Evolutionary conservation across 2,797 vertebrate genomes (phyloP).

Genomic region (Melanitta fusca): DNA sequence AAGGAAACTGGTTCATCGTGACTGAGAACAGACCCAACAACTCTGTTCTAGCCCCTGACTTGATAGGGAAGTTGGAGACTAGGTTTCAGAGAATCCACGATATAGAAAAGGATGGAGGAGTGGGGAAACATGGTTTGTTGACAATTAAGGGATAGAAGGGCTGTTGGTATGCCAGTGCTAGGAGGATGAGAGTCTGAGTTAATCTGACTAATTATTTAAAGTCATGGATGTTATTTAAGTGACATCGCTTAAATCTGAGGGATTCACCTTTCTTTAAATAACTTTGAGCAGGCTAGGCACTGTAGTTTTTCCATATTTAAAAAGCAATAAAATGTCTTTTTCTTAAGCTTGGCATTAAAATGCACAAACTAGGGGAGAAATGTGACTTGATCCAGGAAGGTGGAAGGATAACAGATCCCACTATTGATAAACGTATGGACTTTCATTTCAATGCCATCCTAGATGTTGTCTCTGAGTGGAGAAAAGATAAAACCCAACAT

Average conservation of each 20-base stretch:
- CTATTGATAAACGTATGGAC: conserved; percentile 99
- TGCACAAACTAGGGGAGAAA: conserved; percentile 94
- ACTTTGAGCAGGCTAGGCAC: neutral
- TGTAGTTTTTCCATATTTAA: conserved; percentile 23
- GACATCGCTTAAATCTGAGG: neutral
- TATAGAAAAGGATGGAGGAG: neutral
- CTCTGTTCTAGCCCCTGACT: neutral
- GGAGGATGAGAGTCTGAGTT: neutral
- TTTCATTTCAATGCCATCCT: conserved; percentile 99
- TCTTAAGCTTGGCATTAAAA: conserved; percentile 91
- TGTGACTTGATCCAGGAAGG: conserved; percentile 98
- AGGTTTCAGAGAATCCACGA: neutral
- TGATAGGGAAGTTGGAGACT: neutral
- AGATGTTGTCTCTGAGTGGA: conserved; percentile 97
- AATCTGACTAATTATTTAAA: neutral
- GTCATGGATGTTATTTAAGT: neutral
- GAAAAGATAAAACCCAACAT: conserved; percentile 95
- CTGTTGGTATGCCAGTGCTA: neutral
- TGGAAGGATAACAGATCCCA: conserved; percentile 90
- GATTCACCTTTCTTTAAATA: neutral
- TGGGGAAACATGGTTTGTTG: neutral
- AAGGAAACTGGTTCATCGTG: neutral
- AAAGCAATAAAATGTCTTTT: conserved; percentile 70
- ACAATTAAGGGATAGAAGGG: neutral
- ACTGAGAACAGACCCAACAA: neutral